Conservation (phyloP, 1,140 invertebrate species). For the Microvelia longipes region DNA sequence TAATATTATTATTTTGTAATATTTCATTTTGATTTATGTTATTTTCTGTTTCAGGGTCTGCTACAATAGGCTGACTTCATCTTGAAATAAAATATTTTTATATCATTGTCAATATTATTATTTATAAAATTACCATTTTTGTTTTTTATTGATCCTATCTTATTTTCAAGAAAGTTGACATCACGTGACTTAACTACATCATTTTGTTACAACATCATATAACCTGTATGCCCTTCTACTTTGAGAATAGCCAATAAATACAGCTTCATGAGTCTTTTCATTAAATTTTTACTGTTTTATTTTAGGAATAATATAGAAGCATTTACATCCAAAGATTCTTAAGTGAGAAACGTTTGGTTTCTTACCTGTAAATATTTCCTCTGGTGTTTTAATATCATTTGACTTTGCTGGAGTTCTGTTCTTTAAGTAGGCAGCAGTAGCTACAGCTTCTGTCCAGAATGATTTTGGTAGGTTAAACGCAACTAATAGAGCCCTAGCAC, state of each 20-base stretch:
- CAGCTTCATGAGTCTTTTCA: background rate
- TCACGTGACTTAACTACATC: background rate
- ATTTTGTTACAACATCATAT: background rate
- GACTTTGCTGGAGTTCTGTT: background rate
- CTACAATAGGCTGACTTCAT: no score
- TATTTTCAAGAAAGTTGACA: background rate
- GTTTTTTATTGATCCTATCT: no score
- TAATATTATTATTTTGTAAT: no score
- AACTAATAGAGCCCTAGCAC: constrained; percentile 26
- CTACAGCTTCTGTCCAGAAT: constrained; percentile 31
- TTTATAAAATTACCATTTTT: no score
- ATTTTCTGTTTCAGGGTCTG: no score
- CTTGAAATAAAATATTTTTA: no score
- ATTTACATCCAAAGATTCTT: background rate
- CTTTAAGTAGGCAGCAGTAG: background rate
- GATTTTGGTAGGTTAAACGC: constrained; percentile 23
- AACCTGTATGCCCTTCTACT: background rate
- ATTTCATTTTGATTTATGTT: no score
- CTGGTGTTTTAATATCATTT: background rate
- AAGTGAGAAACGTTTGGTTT: background rate
- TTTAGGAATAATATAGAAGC: no score
- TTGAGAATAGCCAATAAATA: background rate
- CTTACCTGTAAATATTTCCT: background rate
- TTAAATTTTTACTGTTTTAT: background rate
- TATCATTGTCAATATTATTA: no score